Percentiles rank a stretch among this genome's conserved stretches.
These are phyloP conservation scores for Globodera ellingtonae DNA, from an alignment of 1,140 invertebrate species.

Conservation along the genomic window DNA sequence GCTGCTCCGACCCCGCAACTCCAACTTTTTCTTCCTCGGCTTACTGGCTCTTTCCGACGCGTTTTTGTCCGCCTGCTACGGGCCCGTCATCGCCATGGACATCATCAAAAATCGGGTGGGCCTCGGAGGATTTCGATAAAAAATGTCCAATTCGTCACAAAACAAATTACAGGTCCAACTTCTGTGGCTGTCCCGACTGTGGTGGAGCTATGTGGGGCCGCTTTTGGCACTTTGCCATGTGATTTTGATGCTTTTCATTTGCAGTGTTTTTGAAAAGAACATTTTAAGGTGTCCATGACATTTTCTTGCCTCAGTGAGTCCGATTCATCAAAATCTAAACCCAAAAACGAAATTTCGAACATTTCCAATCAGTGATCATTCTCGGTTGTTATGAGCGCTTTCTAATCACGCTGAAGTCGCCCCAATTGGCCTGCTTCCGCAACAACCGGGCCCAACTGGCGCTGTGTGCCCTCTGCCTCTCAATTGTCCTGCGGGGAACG, in stretches of 20 bases:
- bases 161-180: conserved; percentile 30
- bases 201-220: conserved; percentile 54
- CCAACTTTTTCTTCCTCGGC: conserved; percentile 55
- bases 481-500: conserved; percentile 51
- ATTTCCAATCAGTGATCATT: conserved; percentile 43
- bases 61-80: conserved; percentile 51
- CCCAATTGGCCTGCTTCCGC: conserved; percentile 50
- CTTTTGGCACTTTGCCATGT: conserved; percentile 49
- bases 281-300: conserved; percentile 44
- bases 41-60: conserved; percentile 47
- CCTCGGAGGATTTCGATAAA: neutral
- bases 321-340: neutral
- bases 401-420: conserved; percentile 50
- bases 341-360: neutral
- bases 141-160: neutral
- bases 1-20: conserved; percentile 44
- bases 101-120: conserved; percentile 36
- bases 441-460: conserved; percentile 39
- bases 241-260: neutral
- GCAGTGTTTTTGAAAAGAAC: neutral
- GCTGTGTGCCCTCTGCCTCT: conserved; percentile 41
- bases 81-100: conserved; percentile 56
- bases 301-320: conserved; percentile 48
- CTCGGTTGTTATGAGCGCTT: conserved; percentile 55
- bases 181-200: conserved; percentile 44